These are phyloP conservation scores for Andrena hattorfiana DNA, from an alignment of 2,888 invertebrate genomes.

Conservation along the genomic window DNA sequence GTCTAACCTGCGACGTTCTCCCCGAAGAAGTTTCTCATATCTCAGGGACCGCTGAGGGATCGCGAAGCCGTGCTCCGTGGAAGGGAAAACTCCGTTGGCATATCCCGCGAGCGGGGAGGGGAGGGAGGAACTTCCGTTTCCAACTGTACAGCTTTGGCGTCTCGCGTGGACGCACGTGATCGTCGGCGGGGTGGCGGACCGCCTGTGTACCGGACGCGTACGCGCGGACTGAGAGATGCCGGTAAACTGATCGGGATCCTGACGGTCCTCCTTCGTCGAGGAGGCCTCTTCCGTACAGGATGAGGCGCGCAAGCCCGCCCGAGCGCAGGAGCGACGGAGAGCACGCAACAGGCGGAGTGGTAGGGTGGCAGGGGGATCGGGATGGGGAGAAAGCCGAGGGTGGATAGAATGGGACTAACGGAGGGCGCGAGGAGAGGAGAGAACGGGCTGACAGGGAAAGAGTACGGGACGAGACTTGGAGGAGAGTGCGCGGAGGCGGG, in stretches of 20 bases:
- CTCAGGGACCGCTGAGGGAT: slow-evolving; percentile 29
- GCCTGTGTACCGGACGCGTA: slow-evolving; percentile 68
- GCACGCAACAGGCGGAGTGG: slow-evolving; percentile 30
- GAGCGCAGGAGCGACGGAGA: slow-evolving; percentile 55
- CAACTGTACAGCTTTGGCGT: not conserved
- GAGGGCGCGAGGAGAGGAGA: slow-evolving; percentile 12
- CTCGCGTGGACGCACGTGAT: slow-evolving; percentile 74
- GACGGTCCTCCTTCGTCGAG: slow-evolving; percentile 75
- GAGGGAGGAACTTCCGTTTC: not conserved
- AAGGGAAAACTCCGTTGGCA: slow-evolving; percentile 18
- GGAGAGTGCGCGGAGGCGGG: slow-evolving; percentile 5
- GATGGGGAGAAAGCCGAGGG: slow-evolving; percentile 13
- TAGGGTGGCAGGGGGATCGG: no score
- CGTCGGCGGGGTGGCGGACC: slow-evolving; percentile 51
- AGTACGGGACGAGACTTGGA: slow-evolving; percentile 9
- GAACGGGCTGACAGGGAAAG: not conserved
- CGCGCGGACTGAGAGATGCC: slow-evolving; percentile 79
- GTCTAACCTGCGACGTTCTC: slow-evolving; percentile 61
- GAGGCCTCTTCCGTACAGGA: slow-evolving; percentile 70
- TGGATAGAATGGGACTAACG: slow-evolving; percentile 43
- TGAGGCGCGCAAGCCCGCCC: slow-evolving; percentile 76
- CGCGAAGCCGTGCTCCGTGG: slow-evolving; percentile 11
- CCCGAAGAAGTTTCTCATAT: slow-evolving; percentile 62
- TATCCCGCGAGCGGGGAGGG: not conserved
- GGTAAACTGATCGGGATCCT: slow-evolving; percentile 82